phyloP scores from a whole-genome alignment of 1,140 invertebrate genomes.

The Drosophila sp. region DNA sequence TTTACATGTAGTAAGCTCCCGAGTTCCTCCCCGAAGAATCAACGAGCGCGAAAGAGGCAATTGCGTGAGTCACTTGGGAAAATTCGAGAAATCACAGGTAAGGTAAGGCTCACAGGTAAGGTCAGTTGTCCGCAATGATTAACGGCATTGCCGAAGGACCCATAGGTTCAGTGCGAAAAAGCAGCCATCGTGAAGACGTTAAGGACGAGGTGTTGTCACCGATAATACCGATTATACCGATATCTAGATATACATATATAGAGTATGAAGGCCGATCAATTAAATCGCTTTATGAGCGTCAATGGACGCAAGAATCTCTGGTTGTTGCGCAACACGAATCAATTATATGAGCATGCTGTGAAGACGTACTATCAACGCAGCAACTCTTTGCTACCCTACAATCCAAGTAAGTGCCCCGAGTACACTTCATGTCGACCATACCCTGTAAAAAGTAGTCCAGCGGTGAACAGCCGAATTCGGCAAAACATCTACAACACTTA shows the following conservation, averaged over 20 bases:
- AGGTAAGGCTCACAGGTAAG: too few relatives aligned
- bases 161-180: neutral
- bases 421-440: neutral
- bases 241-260: neutral
- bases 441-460: too few relatives aligned
- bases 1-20: conserved; percentile 6
- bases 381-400: conserved; percentile 20
- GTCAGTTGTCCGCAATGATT: neutral
- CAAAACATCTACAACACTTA: too few relatives aligned
- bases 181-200: neutral
- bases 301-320: conserved; percentile 57
- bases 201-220: conserved; percentile 13
- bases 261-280: conserved; percentile 60
- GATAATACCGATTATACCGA: conserved; percentile 1
- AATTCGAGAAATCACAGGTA: neutral
- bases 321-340: conserved; percentile 62
- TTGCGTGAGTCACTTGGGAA: neutral
- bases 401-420: conserved; percentile 9
- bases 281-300: conserved; percentile 55
- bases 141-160: neutral
- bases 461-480: too few relatives aligned
- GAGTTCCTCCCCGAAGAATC: too few relatives aligned
- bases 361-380: conserved; percentile 46
- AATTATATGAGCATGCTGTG: conserved; percentile 58
- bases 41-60: too few relatives aligned